Conservation (phyloP, 2,113 vertebrate genomes). For the zebrafish (Danio rerio) region GRCz12tu NC_133181.1:44347001-44347500, state of each 20-base stretch:
- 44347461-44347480: no score
- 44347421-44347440: no score
- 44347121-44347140: not conserved
- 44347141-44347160: not conserved
- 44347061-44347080: not conserved
- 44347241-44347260: not conserved
- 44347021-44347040: not conserved
- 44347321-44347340: not conserved
- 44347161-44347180: not conserved
- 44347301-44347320: not conserved
- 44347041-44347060: not conserved
- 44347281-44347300: conserved; percentile 1
- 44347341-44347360: not conserved
- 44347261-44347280: not conserved
- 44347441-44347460: no score
- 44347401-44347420: not conserved
- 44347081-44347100: not conserved
- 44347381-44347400: not conserved
- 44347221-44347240: conserved; percentile 13
- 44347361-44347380: not conserved
- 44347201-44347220: not conserved
- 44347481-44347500: no score
- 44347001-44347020: not conserved
- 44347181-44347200: not conserved
- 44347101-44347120: not conserved